Conservation (phyloP, 2,113 vertebrate genomes). For the Parus major region DNA sequence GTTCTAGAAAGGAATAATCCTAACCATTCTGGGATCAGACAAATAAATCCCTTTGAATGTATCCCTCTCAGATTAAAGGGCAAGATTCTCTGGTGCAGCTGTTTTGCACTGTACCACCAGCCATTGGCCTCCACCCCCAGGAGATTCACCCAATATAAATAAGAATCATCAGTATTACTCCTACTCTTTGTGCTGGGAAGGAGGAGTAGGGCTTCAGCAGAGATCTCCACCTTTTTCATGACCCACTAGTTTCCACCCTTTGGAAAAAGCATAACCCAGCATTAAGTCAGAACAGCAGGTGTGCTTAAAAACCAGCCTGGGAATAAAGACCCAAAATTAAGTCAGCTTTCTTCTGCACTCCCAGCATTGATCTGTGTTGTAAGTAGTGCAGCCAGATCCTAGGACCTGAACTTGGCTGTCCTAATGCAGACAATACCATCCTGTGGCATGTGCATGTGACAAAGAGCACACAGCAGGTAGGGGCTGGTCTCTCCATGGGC, state of each 20-base stretch:
- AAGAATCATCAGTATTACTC: slow-evolving; percentile 12
- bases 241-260: neutral
- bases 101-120: slow-evolving; percentile 15
- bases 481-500: neutral
- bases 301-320: neutral
- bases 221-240: neutral
- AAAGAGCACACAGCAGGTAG: neutral
- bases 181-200: neutral
- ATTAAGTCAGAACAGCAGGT: neutral
- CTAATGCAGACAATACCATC: neutral
- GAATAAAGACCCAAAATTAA: neutral
- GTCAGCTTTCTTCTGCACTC: neutral
- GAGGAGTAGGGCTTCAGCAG: neutral
- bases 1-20: slow-evolving; percentile 30
- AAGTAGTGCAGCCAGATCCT: neutral
- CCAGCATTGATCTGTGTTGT: neutral
- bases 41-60: slow-evolving; percentile 54
- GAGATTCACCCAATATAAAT: neutral
- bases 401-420: neutral
- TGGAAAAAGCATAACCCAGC: neutral
- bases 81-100: slow-evolving; percentile 25
- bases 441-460: neutral
- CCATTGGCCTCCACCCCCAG: slow-evolving; percentile 26
- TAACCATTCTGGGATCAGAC: slow-evolving; percentile 20
- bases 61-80: slow-evolving; percentile 49